phyloP scores from a whole-genome alignment of 1,140 invertebrate species.

The Heliconius melpomene region DNA sequence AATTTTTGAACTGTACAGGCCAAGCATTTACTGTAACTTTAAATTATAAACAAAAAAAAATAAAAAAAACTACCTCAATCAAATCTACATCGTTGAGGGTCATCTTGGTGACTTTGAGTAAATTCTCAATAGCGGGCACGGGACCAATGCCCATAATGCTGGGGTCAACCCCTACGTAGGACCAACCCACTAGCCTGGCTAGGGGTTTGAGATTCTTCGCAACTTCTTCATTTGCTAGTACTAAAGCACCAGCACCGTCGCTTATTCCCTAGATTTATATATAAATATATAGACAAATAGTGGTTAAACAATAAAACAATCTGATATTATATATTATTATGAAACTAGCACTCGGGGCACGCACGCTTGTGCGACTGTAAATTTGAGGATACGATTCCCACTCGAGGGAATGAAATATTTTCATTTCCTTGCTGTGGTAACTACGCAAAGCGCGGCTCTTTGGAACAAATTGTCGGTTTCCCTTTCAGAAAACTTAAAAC shows the following conservation, averaged over 20 bases:
- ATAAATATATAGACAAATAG: not conserved
- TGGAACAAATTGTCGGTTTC: too few species aligned
- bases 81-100: constrained; percentile 94
- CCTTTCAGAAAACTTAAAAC: too few species aligned
- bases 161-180: constrained; percentile 91
- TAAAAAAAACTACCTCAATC: constrained; percentile 85
- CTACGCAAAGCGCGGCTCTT: too few species aligned
- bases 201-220: constrained; percentile 90
- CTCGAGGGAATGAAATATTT: too few species aligned
- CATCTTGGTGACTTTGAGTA: constrained; percentile 88
- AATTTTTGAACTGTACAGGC: too few species aligned
- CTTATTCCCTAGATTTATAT: constrained; percentile 88
- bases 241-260: constrained; percentile 95
- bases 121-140: constrained; percentile 93
- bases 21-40: too few species aligned
- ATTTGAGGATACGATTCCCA: too few species aligned
- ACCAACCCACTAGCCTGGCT: constrained; percentile 89
- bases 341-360: too few species aligned
- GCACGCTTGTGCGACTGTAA: too few species aligned
- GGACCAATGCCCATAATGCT: constrained; percentile 96
- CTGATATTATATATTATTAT: too few species aligned
- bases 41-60: not conserved
- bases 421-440: too few species aligned
- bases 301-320: not conserved
- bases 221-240: constrained; percentile 95